Base-by-base conservation (phyloP, 2,888 invertebrate genomes). In the Neoscelio sp. region DNA sequence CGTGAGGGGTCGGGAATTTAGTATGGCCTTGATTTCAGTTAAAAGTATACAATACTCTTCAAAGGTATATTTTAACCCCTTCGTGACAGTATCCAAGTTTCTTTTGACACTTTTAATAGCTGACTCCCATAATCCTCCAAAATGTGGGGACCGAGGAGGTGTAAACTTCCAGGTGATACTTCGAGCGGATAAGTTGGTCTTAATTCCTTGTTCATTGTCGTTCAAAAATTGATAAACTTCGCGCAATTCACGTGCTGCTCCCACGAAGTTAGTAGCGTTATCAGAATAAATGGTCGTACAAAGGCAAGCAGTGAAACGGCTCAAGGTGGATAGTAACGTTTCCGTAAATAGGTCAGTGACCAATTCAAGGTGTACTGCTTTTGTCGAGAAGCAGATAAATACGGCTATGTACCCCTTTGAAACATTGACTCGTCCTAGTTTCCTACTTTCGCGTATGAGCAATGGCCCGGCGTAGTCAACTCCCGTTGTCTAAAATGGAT, bases 181-280 rank as follows among this genome's bases (percentile, higher is more conserved):
- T n/a, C 23, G 4, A 4, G 15, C 2, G 13, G 30, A 2, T 12
- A 48, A 10, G 10, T 13, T 6, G 2, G 28, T 10, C 12, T n/a
- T 12, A 5, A 46, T 23, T 7, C 17, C 17, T 1, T 42, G 17
- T 2, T 5, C 1, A n/a, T 42, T 2, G 1, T 42, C 7, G 17
- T 7, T n/a, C 1, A 46, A 8, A 13, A 52, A 23, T 2, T 44
- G 20, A 6, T 54, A 18, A 3, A 83, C 8, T 42, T 82, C 80
- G 15, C 74, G 56, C 1, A 87, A 40, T 23, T 83, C 81, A 5
- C 78, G 79, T 7, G 78, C 68, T 3, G 86, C 87, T 4, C 87
- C 87, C 1, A 84, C 77, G 50, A 88, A 89, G 60, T 87, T 88
- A 0, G 83, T 83, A 0, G 85, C 87, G 13, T 40, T 85, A 35